These are phyloP conservation scores for Octodon degus DNA, from an alignment of 2,113 vertebrate genomes.

Conservation along the genomic window DNA sequence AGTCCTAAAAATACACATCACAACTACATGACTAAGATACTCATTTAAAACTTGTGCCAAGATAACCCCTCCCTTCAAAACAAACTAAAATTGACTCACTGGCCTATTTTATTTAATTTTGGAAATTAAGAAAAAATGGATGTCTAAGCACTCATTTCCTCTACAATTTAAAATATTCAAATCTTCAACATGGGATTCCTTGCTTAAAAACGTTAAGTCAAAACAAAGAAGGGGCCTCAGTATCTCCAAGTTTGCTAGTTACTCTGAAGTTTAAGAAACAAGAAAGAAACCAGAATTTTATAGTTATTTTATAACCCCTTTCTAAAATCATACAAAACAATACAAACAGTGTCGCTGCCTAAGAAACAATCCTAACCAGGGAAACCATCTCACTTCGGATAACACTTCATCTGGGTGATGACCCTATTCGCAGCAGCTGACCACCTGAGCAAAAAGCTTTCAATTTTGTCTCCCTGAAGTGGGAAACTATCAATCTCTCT, in stretches of 20 bases:
- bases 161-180: slow-evolving; percentile 42
- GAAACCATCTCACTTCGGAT: slow-evolving; percentile 2
- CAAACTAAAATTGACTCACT: slow-evolving; percentile 83
- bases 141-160: slow-evolving; percentile 64
- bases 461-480: slow-evolving; percentile 40
- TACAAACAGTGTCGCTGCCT: slow-evolving; percentile 37
- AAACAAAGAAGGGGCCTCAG: background rate
- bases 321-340: slow-evolving; percentile 63
- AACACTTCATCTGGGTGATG: background rate
- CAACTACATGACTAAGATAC: slow-evolving; percentile 84
- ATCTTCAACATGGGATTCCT: slow-evolving; percentile 13
- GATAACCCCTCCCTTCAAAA: slow-evolving; percentile 82
- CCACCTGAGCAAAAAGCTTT: slow-evolving; percentile 61
- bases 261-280: background rate
- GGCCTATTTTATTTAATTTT: slow-evolving; percentile 78
- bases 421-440: slow-evolving; percentile 25
- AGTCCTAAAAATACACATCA: slow-evolving; percentile 85
- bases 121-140: slow-evolving; percentile 59
- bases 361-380: background rate
- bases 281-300: background rate
- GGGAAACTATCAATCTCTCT: slow-evolving; percentile 35
- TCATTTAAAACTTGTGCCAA: slow-evolving; percentile 80
- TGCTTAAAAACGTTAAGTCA: slow-evolving; percentile 36
- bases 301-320: slow-evolving; percentile 17
- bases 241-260: background rate